Conservation (phyloP, 2,797 vertebrate species). For the Bryconaethiops microstoma region DNA sequence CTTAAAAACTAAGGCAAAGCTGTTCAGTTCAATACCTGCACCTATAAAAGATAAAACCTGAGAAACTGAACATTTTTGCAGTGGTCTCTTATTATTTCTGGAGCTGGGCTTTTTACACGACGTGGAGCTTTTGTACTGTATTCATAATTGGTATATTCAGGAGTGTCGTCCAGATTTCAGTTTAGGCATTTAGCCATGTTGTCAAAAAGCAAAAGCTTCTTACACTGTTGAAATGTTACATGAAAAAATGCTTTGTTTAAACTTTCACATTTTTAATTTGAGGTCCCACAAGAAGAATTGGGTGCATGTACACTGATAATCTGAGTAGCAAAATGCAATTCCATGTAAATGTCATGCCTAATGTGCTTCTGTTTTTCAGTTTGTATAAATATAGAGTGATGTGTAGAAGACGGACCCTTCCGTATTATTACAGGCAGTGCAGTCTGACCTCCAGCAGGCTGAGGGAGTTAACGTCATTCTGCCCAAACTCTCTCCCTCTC, state of each 20-base stretch:
- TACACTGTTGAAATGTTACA: background rate
- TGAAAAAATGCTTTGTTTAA: background rate
- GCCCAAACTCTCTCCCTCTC: conserved; percentile 1
- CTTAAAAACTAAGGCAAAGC: too few relatives aligned
- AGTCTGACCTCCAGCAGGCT: background rate
- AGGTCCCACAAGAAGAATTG: conserved; percentile 27
- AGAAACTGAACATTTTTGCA: too few relatives aligned
- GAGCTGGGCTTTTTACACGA: background rate
- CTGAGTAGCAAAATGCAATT: conserved; percentile 2
- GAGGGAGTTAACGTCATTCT: background rate
- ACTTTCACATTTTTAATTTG: background rate
- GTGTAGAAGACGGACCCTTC: too few relatives aligned
- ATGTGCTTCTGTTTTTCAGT: conserved; percentile 16
- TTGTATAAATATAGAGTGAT: background rate
- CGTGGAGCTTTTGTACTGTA: background rate
- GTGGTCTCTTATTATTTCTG: too few relatives aligned
- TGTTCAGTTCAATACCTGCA: too few relatives aligned
- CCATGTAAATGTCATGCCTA: conserved; percentile 29
- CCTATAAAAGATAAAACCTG: too few relatives aligned
- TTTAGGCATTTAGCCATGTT: background rate
- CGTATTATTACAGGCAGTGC: background rate
- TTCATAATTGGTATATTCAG: background rate
- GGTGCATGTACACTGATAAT: conserved; percentile 1
- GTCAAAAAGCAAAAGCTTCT: background rate
- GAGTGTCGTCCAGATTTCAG: background rate